Percentiles rank a stretch among this genome's conserved stretches.
Evolutionary conservation across 2,888 invertebrate genomes (phyloP).

Genomic region (Trachelus iudaicus): DNA sequence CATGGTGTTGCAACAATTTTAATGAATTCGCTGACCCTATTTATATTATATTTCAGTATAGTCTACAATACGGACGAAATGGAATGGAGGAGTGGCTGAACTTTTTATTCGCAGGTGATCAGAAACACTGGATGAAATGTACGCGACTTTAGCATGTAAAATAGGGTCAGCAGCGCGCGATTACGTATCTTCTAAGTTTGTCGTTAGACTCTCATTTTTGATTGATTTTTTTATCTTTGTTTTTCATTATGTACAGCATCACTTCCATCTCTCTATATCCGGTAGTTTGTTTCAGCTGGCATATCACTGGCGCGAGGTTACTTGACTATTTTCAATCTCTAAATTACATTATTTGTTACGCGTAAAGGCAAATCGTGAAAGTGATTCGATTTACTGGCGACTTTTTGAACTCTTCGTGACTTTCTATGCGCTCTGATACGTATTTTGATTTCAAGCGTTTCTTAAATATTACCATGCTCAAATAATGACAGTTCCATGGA

Average conservation of each 20-base stretch:
- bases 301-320: conserved; percentile 55
- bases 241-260: conserved; percentile 43
- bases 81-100: background rate
- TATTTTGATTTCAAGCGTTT: background rate
- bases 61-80: background rate
- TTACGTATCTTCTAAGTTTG: conserved; percentile 37
- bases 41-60: conserved; percentile 1
- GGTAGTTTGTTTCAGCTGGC: conserved; percentile 35
- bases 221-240: conserved; percentile 18
- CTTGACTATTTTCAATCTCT: conserved; percentile 40
- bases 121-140: background rate
- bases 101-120: background rate
- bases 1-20: conserved; percentile 34
- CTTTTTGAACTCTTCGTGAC: background rate
- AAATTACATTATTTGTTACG: background rate
- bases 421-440: background rate
- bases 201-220: conserved; percentile 31
- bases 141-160: conserved; percentile 8
- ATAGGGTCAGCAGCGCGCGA: conserved; percentile 56
- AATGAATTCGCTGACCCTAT: conserved; percentile 27
- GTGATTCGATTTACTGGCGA: background rate
- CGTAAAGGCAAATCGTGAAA: background rate
- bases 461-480: background rate
- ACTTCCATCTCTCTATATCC: conserved; percentile 20
- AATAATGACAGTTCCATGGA: background rate